A percentile compares a stretch with the other conserved stretches of the same genome.
Conservation (phyloP, 2,888 invertebrate genomes). For the Pocota personata region DNA sequence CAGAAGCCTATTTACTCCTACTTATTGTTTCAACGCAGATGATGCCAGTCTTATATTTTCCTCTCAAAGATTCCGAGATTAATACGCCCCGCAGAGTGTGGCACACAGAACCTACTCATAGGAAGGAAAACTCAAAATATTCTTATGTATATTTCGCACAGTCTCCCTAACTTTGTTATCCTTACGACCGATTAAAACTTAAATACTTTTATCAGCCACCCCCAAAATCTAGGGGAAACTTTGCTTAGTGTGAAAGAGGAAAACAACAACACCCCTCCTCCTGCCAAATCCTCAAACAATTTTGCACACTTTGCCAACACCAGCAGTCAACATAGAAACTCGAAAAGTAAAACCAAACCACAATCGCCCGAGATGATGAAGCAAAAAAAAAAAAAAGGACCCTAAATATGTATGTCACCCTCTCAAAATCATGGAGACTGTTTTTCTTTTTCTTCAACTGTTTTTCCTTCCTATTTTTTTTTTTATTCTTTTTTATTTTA, state of each 20-base stretch:
- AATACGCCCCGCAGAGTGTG: background rate
- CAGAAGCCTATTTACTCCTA: constrained; percentile 54
- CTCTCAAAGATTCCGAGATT: constrained; percentile 16
- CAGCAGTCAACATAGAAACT: constrained; percentile 8
- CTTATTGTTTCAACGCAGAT: constrained; percentile 52
- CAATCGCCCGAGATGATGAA: constrained; percentile 37
- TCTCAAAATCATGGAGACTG: constrained; percentile 28
- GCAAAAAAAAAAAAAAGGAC: constrained; percentile 13
- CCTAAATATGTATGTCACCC: constrained; percentile 51
- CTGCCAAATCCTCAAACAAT: constrained; percentile 10
- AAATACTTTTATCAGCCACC: constrained; percentile 53
- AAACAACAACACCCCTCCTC: constrained; percentile 25
- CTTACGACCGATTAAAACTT: constrained; percentile 64
- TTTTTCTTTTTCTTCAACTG: constrained; percentile 16
- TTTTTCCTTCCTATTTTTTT: background rate
- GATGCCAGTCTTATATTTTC: constrained; percentile 37
- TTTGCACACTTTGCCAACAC: constrained; percentile 50
- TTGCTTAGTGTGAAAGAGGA: constrained; percentile 46
- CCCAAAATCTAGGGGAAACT: constrained; percentile 33
- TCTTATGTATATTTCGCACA: background rate
- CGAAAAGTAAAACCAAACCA: constrained; percentile 52
- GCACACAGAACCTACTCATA: background rate
- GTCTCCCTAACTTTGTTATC: constrained; percentile 26
- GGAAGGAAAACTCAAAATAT: background rate
- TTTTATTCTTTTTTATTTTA: constrained; percentile 19